phyloP scores from a whole-genome alignment of 2,113 vertebrate species.

The Scomber japonicus region DNA sequence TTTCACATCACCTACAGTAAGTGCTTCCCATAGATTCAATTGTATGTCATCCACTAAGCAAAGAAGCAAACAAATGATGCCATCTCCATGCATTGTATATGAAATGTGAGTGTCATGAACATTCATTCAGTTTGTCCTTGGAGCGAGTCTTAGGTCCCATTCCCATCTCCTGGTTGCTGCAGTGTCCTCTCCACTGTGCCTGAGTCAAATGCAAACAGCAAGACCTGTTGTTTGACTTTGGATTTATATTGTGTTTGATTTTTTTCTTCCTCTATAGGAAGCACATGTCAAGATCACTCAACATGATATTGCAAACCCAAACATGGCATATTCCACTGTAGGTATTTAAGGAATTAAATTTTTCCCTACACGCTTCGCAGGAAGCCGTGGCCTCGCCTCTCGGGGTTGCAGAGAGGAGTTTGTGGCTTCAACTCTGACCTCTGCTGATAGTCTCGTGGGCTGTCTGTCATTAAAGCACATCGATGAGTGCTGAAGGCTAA shows the following conservation, averaged over 20 bases:
- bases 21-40: neutral
- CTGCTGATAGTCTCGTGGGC: constrained; percentile 28
- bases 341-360: constrained; percentile 64
- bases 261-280: constrained; percentile 40
- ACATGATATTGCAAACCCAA: constrained; percentile 35
- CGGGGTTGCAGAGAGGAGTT: constrained; percentile 1
- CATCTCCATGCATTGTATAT: neutral
- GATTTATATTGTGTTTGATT: constrained; percentile 25
- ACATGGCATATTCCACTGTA: constrained; percentile 35
- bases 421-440: constrained; percentile 44
- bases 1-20: neutral
- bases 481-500: neutral
- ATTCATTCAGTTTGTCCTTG: neutral
- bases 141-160: neutral
- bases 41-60: neutral
- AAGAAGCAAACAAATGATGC: neutral
- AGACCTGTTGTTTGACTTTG: constrained; percentile 43
- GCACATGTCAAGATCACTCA: constrained; percentile 64
- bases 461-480: constrained; percentile 13
- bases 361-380: constrained; percentile 7
- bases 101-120: neutral
- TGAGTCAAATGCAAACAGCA: constrained; percentile 8
- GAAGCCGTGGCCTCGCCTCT: constrained; percentile 34
- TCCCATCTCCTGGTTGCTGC: neutral
- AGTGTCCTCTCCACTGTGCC: neutral